A percentile compares a stretch with the other conserved stretches of the same genome.
Evolutionary conservation across 2,888 invertebrate genomes (phyloP).

Genomic region (Magallana nippona): DNA sequence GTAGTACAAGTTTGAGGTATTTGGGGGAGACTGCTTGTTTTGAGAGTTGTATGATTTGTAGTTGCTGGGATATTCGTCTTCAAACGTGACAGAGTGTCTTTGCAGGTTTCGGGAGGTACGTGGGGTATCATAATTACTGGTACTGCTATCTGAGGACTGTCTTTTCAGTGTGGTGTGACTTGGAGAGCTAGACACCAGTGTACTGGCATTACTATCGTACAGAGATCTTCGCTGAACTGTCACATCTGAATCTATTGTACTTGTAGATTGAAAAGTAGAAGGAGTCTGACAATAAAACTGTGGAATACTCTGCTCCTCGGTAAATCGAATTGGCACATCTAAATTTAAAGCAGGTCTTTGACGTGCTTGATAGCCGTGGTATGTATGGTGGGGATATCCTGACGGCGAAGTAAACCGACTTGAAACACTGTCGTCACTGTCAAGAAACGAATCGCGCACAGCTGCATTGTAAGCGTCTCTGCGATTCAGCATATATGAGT

Average conservation of each 20-base stretch:
- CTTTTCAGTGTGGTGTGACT: slow-evolving; percentile 68
- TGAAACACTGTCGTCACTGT: slow-evolving; percentile 71
- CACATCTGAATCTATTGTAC: slow-evolving; percentile 59
- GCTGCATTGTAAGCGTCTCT: slow-evolving; percentile 78
- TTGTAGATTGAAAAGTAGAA: slow-evolving; percentile 63
- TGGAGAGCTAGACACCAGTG: slow-evolving; percentile 61
- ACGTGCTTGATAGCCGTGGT: slow-evolving; percentile 89
- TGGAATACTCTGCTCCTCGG: slow-evolving; percentile 56
- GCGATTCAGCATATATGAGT: slow-evolving; percentile 73
- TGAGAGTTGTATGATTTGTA: slow-evolving; percentile 81
- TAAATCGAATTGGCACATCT: slow-evolving; percentile 74
- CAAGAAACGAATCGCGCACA: slow-evolving; percentile 76
- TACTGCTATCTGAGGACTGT: slow-evolving; percentile 75
- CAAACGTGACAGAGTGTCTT: slow-evolving; percentile 77
- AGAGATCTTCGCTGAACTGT: slow-evolving; percentile 66
- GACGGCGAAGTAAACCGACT: slow-evolving; percentile 65
- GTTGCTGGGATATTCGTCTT: slow-evolving; percentile 73
- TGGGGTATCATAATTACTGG: slow-evolving; percentile 70
- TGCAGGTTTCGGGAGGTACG: slow-evolving; percentile 66
- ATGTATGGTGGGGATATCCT: slow-evolving; percentile 87
- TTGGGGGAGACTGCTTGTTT: slow-evolving; percentile 87
- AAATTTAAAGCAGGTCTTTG: slow-evolving; percentile 76
- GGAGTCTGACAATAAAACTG: slow-evolving; percentile 50
- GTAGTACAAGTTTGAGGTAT: slow-evolving; percentile 84
- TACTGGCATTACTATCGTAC: slow-evolving; percentile 68